Conservation (phyloP, 1,140 invertebrate species). For the Leucophenga varia region DNA sequence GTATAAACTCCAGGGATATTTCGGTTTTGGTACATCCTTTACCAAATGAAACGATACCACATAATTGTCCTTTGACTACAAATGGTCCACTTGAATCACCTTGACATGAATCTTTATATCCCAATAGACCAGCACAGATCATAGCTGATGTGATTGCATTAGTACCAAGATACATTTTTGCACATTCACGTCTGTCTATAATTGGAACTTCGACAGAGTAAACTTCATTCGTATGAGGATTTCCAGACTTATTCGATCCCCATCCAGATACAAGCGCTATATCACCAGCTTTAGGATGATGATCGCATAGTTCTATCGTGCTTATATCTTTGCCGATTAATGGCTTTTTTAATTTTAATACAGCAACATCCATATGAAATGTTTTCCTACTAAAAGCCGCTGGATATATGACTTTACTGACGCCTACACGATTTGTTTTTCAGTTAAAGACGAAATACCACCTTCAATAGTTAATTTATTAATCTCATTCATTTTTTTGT, state of each 20-base stretch:
- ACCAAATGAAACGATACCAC: constrained; percentile 20
- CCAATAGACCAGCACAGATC: constrained; percentile 14
- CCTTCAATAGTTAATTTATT: too few relatives aligned
- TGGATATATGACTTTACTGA: too few relatives aligned
- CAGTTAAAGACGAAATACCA: too few relatives aligned
- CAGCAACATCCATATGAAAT: constrained; percentile 7
- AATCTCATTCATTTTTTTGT: too few relatives aligned
- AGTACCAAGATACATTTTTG: background rate
- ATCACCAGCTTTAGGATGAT: background rate
- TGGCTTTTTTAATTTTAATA: background rate
- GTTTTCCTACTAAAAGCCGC: too few relatives aligned
- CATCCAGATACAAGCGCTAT: constrained; percentile 6
- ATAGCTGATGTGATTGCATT: constrained; percentile 10
- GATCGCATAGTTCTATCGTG: background rate
- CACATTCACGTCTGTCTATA: background rate
- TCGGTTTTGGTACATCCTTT: constrained; percentile 64
- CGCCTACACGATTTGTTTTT: too few relatives aligned
- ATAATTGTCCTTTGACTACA: constrained; percentile 8
- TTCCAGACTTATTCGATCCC: constrained; percentile 5
- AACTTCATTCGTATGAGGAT: background rate
- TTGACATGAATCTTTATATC: constrained; percentile 10
- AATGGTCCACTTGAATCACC: constrained; percentile 15
- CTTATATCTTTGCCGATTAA: background rate
- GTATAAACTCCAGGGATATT: constrained; percentile 70
- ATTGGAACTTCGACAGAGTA: constrained; percentile 1